Conservation (phyloP, 2,113 vertebrate genomes). For the Myotis lucifugus region DNA sequence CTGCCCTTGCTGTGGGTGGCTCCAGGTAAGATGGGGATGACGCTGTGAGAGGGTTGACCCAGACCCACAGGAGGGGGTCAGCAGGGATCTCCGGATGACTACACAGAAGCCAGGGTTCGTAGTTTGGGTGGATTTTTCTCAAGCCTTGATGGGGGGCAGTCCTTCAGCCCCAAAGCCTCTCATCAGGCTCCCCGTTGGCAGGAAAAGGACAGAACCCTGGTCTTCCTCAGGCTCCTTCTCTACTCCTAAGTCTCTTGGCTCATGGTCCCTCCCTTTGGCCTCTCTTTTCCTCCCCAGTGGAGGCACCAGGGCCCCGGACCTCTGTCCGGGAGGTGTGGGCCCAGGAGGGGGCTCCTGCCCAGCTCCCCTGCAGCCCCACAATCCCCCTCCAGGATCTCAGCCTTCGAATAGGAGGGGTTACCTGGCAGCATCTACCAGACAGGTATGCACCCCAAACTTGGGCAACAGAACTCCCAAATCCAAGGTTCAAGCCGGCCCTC, state of each 20-base stretch:
- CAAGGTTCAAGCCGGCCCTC: background rate
- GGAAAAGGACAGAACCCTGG: background rate
- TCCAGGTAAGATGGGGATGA: conserved; percentile 70
- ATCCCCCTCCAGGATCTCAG: background rate
- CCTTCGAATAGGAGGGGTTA: conserved; percentile 54
- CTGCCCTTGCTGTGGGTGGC: conserved; percentile 47
- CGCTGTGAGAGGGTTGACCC: background rate
- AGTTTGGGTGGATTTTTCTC: background rate
- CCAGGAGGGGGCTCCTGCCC: conserved; percentile 73
- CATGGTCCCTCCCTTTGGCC: background rate
- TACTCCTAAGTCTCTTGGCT: background rate
- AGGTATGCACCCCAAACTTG: conserved; percentile 66
- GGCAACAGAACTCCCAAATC: background rate
- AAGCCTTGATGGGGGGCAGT: background rate
- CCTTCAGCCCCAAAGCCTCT: background rate
- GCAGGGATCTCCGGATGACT: background rate
- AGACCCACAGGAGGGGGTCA: background rate
- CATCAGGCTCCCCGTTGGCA: background rate
- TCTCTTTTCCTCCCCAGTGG: conserved; percentile 68
- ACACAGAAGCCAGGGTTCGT: background rate
- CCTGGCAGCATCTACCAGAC: conserved; percentile 74
- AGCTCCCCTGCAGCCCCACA: conserved; percentile 80
- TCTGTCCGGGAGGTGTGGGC: conserved; percentile 80
- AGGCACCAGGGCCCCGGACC: conserved; percentile 1
- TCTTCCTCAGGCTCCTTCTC: background rate